Evolutionary conservation across 2,113 vertebrate species (phyloP), one percentile per base, ranked within the genome.

Genomic region (Cephalopholis sonnerati): DNA sequence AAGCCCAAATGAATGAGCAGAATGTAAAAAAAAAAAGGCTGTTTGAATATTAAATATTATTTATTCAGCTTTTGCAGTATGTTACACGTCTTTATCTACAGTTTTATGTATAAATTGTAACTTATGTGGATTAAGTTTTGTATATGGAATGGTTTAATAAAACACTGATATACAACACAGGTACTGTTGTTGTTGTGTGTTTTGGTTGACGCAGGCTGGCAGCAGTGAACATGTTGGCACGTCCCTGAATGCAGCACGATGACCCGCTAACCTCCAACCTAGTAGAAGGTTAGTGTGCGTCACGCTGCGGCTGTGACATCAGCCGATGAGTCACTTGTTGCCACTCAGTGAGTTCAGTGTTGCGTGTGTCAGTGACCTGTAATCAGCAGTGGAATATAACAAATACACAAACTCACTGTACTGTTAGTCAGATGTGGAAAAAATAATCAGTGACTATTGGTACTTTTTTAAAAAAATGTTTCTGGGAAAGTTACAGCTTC

Each of bases 101-200:
- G 77, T 62, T 67, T n/a, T 90, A 82, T 92, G 73, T 83, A 85
- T 69, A 86, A 65, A 89, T 77, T 88, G 73, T 90, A 84, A 86
- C 62, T 87, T 83, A 88, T 84, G 64, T 70, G 65, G 85, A 50
- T 75, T 76, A 77, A 27, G 73, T 90, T 95, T 94, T 94, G 69
- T 94, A 93, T 91, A 83, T 85, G 74, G 62, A 87, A 82, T 79
- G 73, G 87, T 91, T 91, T 90, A 95, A 92, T 95, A 94, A 96
- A 95, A 89, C 24, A 6, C 72, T 62, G 25, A 75, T 81, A 78
- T 44, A 83, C 17, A 65, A 8, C 39, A 36, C 16, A n/a, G 7
- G 55, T 50, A 2, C 10, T 24, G n/a, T 15, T 75, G 41, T 41
- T 73, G 41, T 41, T 66, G 8, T 64, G 16, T 83, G 29, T 68